Evolutionary conservation across 2,113 vertebrate genomes (phyloP).

Genomic region (Australoheros scitulus): DNA sequence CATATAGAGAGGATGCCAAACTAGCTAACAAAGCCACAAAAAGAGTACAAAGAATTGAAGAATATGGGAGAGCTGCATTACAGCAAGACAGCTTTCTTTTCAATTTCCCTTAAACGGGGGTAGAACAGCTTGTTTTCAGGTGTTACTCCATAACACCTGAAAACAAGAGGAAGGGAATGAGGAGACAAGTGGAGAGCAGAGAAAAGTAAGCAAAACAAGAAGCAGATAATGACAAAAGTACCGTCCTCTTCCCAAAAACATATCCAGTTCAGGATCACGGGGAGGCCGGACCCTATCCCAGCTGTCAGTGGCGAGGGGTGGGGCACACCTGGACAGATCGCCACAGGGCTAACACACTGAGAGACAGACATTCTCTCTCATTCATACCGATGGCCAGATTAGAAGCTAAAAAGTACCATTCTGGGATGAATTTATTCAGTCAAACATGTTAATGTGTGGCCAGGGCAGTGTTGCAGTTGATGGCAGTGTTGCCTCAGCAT

Average conservation of each 20-base stretch:
- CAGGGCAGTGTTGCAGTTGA: not conserved
- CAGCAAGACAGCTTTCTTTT: not conserved
- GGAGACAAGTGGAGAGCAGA: not conserved
- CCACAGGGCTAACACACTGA: not conserved
- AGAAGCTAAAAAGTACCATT: rapidly evolving
- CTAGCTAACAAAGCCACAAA: not conserved
- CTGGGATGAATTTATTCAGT: not conserved
- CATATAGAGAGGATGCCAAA: not conserved
- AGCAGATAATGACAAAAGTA: not conserved
- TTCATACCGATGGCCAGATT: not conserved
- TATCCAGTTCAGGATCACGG: not conserved
- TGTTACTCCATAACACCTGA: not conserved
- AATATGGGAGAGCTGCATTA: not conserved
- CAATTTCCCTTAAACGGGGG: not conserved
- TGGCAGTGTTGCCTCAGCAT: not conserved
- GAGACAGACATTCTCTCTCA: not conserved
- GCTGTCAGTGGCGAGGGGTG: too few species aligned
- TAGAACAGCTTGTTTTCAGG: not conserved
- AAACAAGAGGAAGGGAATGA: not conserved
- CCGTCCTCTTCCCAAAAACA: not conserved
- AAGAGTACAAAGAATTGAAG: not conserved
- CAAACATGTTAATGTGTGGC: not conserved
- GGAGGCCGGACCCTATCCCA: not conserved
- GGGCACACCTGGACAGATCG: not conserved
- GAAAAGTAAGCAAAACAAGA: not conserved